Conservation (phyloP, 2,797 vertebrate genomes). For the Sebastolobus alascanus region DNA sequence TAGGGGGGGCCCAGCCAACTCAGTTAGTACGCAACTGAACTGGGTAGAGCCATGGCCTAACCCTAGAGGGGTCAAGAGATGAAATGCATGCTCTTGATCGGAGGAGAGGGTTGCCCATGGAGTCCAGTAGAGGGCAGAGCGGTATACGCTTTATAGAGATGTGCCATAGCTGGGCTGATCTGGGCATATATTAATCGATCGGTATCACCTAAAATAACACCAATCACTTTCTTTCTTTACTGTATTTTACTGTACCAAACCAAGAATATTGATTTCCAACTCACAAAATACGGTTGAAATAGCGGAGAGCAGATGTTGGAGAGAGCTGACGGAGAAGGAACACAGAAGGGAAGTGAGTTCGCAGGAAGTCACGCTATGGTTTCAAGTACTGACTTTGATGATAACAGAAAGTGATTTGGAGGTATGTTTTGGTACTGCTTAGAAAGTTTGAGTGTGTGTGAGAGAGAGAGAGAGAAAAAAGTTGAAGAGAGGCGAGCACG, state of each 20-base stretch:
- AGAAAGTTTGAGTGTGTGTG: constrained; percentile 21
- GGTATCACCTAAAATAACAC: background rate
- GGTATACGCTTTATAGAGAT: background rate
- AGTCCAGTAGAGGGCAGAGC: too few relatives aligned
- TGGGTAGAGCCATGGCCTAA: background rate
- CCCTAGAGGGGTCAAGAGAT: too few relatives aligned
- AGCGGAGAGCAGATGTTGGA: constrained; percentile 1
- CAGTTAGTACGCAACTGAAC: background rate
- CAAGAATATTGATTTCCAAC: constrained; percentile 14
- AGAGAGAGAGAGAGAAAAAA: constrained; percentile 1
- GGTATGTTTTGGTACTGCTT: constrained; percentile 37
- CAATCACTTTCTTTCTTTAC: background rate
- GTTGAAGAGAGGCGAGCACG: constrained; percentile 43
- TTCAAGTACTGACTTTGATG: constrained; percentile 56
- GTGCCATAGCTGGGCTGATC: background rate
- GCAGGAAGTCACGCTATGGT: constrained; percentile 37
- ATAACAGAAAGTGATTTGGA: constrained; percentile 58
- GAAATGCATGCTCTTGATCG: too few relatives aligned
- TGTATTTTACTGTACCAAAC: background rate
- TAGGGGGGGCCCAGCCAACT: background rate
- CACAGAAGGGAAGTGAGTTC: constrained; percentile 17
- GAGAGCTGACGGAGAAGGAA: constrained; percentile 2
- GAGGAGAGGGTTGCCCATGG: too few relatives aligned
- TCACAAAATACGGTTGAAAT: background rate
- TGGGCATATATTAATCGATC: background rate